Base-by-base conservation (phyloP, 2,113 vertebrate genomes). In the Heterotilapia buettikoferi region DNA sequence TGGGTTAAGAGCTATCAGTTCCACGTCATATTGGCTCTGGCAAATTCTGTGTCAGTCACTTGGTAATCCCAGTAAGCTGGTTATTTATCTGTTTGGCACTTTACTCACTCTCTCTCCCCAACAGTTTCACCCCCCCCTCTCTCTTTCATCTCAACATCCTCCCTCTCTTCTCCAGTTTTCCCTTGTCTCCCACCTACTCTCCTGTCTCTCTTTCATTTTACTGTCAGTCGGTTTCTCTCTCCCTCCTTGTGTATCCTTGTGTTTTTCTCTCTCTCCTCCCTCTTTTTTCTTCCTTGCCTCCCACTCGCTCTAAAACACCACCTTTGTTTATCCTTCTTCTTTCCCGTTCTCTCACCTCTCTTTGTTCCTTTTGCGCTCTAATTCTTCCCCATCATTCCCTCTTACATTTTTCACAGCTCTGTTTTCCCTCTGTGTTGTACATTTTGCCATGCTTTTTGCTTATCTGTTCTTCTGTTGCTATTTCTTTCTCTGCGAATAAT, bases 51-150 rank as follows among this genome's bases (percentile, higher is more conserved):
- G 93, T 94, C 91, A 95, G 89, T 95, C 92, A 93, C 86, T 94
- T 89, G 90, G 90, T 95, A 96, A 96, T 96, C 96, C 94, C 93
- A 90, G 88, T 96, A 96, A 96, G 94, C 88, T 91, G 93, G 93
- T 95, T 96, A 94, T 96, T 96, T 93, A 95, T 94, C 93, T 94
- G 92, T 95, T 95, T 93, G 93, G 92, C 92, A 92, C 90, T 91
- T 89, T 88, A 81, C 94, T 92, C 89, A 24, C 90, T 80, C 88
- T 88, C 90, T 88, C 90, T 90, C 91, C 81, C 90, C n/a, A 52
- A 88, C 90, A 86, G 56, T 89, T 84, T 92, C 85, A 82, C 88
- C 91, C 80, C 68, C 90, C 76, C 83, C 45, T 26, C 54, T 5
- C 71, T 57, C 90, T 93, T 95, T 93, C 92, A 94, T 92, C 95